Percentiles rank a stretch among this genome's conserved stretches.
These are phyloP conservation scores for Tetramorium parvispinum DNA, from an alignment of 1,140 invertebrate species.

Conservation along the genomic window DNA sequence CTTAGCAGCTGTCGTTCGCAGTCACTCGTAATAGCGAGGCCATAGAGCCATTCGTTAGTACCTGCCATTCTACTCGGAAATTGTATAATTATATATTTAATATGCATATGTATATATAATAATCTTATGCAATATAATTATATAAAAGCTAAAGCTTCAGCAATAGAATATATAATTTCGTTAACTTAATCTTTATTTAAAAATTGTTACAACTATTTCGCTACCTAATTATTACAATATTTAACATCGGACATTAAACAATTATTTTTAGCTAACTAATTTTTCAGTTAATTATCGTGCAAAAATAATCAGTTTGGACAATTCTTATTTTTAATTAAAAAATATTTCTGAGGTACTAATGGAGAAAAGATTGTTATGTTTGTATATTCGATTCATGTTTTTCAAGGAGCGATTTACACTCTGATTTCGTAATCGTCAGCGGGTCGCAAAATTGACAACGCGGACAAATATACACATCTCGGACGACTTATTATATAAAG, in stretches of 20 bases:
- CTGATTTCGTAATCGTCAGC: not conserved
- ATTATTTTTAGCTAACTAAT: not conserved
- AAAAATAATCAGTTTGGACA: not conserved
- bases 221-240: not conserved
- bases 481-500: constrained; percentile 31
- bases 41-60: not conserved
- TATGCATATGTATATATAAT: not conserved
- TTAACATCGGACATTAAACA: not conserved
- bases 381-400: not conserved
- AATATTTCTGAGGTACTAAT: not conserved
- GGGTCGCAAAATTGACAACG: constrained; percentile 24
- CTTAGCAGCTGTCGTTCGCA: constrained; percentile 69
- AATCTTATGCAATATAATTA: not conserved
- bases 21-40: constrained; percentile 29
- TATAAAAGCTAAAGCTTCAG: not conserved
- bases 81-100: constrained; percentile 5
- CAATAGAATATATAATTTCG: not conserved
- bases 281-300: not conserved
- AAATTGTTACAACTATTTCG: too few relatives aligned
- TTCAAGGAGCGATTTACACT: not conserved
- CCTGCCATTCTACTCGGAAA: constrained; percentile 2
- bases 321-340: not conserved
- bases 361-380: not conserved
- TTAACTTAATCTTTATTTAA: not conserved
- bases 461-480: constrained; percentile 68